Base-by-base conservation (phyloP, 30 jellyfish, hydroid and myxozoan genomes). In the Catostylus mosaicus region DNA sequence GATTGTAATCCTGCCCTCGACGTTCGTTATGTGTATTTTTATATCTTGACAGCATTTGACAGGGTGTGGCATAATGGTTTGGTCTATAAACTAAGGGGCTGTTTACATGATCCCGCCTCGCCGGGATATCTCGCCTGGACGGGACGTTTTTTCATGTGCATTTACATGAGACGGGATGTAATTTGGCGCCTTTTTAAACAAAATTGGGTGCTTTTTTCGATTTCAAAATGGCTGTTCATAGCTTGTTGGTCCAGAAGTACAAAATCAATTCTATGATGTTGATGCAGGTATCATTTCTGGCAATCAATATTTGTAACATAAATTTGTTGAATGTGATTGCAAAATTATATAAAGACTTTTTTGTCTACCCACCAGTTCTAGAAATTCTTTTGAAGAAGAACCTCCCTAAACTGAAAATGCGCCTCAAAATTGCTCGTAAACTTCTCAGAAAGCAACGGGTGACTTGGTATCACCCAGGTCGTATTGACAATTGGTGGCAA, bases 381-480 rank as follows among this genome's bases (percentile, higher is more conserved):
- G 26, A 63, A 8, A 31, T 63, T 47, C 76, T 63, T 23, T 63
- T 63, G 47, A 63, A 63, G 76, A 63, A 63, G 76, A 63, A 63
- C 76, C 80, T 67, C 80, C 63, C 60, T 32, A 67, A 30, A 67
- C 62, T 67, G 80, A 67, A 67, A 67, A 67, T 67, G 62, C 80
- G 62, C 33, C 11, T 32, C 29, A 35, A 67, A 67, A 20, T 67
- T 67, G 60, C 80, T 67, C 80, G 80, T 35, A 67, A 67, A 67
- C 80, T 67, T 61, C 80, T 67, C 33, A 67, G 80, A 36, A 67
- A 67, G 80, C 61, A 61, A 29, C 63, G 80, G 32, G 80, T 67
- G 62, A 36, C 69, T 18, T 84, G 67, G 75, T 71, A 35, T 48
- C 88, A 70, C 16, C 82, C 78, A 27, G 78, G 78, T 66, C 57